Base-by-base conservation (phyloP, 1,140 invertebrate genomes). In the Thaumatotibia leucotreta region DNA sequence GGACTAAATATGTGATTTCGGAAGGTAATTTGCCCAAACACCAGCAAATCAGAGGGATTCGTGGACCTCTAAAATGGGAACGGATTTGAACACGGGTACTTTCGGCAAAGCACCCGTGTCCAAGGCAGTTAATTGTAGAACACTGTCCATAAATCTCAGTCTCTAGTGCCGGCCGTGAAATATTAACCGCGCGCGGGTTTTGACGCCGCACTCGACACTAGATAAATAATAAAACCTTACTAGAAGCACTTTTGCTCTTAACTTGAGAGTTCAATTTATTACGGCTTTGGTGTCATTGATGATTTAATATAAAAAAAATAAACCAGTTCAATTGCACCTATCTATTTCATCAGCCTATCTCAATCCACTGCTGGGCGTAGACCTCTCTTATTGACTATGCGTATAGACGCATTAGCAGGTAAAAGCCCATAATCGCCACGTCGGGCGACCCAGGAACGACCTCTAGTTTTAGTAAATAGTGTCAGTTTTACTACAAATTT, bases 111-210 rank as follows among this genome's bases (percentile, higher is more conserved):
- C 66, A 68, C 67, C 61, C 29, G 68, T 63, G 58, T 65, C 35
- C 54, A 32, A 64, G 74, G 73, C 79, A 80, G 83, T 87, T 87
- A 87, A 87, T 87, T 87, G 83, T 85, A 77, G 75, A 83, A 82
- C 78, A 83, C 70, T 77, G 82, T 77, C 80, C 76, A 88, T 88
- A 88, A 88, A 88, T 88, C 86, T 83, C 69, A 74, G 86, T 88
- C 86, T 82, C 86, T 86, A 88, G 75, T 80, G 84, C 86, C 86
- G 77, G 77, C 77, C 73, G 78, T 86, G 84, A 88, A 88, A 88
- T 88, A 88, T 88, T 86, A 88, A 88, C 86, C 82, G 77, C 83
- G 75, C 73, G 76, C 80, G 77, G 74, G 72, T 84, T 83, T 79
- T 88, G 86, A 88, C 84, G 82, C 67, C 29, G 68, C 50, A 72